Percentiles rank a stretch among this genome's conserved stretches.
Evolutionary conservation across 2,113 vertebrate genomes (phyloP).

Genomic region (Pedetes capensis): DNA sequence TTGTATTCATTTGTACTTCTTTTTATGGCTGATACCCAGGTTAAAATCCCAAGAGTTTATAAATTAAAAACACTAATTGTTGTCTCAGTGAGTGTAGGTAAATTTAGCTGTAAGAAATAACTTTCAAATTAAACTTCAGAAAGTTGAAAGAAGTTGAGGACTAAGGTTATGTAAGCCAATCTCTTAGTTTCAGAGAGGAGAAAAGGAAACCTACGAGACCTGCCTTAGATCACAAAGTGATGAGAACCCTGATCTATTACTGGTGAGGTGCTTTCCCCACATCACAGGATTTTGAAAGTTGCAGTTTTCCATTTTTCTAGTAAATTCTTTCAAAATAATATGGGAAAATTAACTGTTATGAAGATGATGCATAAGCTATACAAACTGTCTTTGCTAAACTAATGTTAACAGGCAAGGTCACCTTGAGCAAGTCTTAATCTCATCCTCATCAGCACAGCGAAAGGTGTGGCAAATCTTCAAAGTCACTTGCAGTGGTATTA

Average conservation of each 20-base stretch:
- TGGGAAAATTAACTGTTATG: neutral
- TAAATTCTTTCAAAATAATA: neutral
- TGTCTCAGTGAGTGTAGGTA: constrained; percentile 12
- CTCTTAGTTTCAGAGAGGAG: neutral
- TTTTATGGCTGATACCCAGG: neutral
- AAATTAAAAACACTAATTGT: constrained; percentile 5
- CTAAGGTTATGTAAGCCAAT: neutral
- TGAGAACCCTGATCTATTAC: neutral
- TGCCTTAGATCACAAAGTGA: neutral
- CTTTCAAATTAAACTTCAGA: neutral
- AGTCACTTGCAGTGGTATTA: neutral
- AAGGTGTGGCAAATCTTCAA: neutral
- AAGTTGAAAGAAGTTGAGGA: neutral
- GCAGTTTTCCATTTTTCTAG: neutral
- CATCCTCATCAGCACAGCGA: neutral
- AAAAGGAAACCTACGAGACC: neutral
- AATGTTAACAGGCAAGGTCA: neutral
- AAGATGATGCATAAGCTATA: neutral
- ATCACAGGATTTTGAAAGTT: neutral
- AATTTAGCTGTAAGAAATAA: neutral
- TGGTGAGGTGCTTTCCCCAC: neutral
- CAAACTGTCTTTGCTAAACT: neutral
- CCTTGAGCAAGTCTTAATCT: neutral
- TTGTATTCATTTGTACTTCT: neutral
- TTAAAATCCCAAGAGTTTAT: neutral